Evolutionary conservation across 2,888 invertebrate species (phyloP).

Genomic region (Acanthosoma haemorrhoidale): DNA sequence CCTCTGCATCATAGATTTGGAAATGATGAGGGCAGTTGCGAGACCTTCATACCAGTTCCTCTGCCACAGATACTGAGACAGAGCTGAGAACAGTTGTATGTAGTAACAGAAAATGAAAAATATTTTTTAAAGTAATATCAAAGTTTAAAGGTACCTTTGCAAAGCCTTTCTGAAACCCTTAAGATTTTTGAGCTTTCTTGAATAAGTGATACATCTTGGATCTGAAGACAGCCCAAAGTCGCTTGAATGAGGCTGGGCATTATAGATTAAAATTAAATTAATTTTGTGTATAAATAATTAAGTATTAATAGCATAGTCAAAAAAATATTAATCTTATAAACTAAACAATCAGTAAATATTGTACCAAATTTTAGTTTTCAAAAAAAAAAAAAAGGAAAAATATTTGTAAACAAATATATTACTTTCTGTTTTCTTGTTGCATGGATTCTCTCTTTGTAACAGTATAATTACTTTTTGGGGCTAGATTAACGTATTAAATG

Average conservation of each 20-base stretch:
- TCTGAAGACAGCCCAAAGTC: conserved; percentile 61
- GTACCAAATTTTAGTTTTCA: no score
- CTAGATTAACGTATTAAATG: no score
- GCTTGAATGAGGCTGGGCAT: conserved; percentile 69
- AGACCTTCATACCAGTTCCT: conserved; percentile 51
- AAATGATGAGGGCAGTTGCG: conserved; percentile 56
- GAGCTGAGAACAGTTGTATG: conserved; percentile 22
- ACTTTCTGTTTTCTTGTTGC: no score
- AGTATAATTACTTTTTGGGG: no score
- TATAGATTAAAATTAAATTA: no score
- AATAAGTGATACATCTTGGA: conserved; percentile 61
- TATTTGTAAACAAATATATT: no score
- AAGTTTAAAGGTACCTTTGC: conserved; percentile 58
- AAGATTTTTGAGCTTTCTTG: conserved; percentile 66
- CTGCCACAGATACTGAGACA: conserved; percentile 40
- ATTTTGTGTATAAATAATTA: no score
- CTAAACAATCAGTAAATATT: no score
- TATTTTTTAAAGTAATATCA: background rate
- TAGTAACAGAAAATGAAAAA: background rate
- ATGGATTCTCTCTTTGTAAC: no score
- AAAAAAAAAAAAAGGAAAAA: no score
- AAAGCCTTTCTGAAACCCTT: conserved; percentile 60
- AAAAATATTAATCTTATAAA: no score
- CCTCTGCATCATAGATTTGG: conserved; percentile 61
- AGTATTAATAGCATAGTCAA: no score